Conservation (phyloP, 2,888 invertebrate species). For the Eristalis arbustorum region DNA sequence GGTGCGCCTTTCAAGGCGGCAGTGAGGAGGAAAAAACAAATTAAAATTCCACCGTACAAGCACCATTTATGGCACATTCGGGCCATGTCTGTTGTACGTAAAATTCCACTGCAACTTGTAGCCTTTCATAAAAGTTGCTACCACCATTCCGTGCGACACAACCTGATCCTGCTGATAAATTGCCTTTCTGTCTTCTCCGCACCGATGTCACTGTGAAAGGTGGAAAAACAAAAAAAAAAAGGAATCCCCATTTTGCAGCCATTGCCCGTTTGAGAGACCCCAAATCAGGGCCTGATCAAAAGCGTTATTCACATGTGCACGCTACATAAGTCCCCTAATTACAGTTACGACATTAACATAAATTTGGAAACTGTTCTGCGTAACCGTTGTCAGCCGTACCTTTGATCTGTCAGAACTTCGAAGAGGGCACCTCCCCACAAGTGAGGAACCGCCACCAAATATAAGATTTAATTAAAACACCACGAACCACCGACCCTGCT, state of each 20-base stretch:
- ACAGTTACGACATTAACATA: slow-evolving; percentile 3
- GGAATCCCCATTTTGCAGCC: not conserved
- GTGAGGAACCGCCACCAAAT: slow-evolving; percentile 9
- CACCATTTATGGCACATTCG: not conserved
- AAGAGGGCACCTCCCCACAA: not conserved
- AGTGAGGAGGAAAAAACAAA: not conserved
- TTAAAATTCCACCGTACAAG: not conserved
- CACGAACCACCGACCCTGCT: slow-evolving; percentile 11
- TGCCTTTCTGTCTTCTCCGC: not conserved
- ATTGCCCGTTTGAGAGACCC: not conserved
- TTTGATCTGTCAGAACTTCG: slow-evolving; percentile 21
- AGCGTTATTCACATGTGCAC: not conserved
- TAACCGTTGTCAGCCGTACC: slow-evolving; percentile 5
- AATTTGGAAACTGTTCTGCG: not conserved
- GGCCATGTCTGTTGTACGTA: not conserved
- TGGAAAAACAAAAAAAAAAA: not conserved
- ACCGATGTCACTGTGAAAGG: not conserved
- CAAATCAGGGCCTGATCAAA: not conserved
- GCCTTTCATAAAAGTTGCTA: not conserved
- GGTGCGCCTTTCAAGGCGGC: not conserved
- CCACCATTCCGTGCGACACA: not conserved
- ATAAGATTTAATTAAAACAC: slow-evolving; percentile 34
- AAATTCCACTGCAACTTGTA: not conserved
- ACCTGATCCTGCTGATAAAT: not conserved
- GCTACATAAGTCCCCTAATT: not conserved